These are phyloP conservation scores for Nixonia krombeini DNA, from an alignment of 1,140 invertebrate genomes.

Conservation along the genomic window DNA sequence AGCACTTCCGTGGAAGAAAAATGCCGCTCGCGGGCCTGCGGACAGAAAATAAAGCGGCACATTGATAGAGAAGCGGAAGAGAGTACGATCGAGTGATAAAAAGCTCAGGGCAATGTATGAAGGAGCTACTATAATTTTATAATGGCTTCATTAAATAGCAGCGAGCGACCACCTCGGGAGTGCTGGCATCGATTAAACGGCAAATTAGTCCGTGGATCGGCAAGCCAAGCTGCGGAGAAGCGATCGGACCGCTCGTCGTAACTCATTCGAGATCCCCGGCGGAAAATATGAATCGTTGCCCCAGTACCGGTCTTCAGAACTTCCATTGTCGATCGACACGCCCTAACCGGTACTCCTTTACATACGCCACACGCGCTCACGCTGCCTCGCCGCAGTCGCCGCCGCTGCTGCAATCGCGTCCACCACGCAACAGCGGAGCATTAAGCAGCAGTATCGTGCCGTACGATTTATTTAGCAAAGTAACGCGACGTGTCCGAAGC, in stretches of 20 bases:
- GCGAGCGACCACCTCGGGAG: constrained; percentile 36
- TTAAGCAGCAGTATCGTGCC: too few species aligned
- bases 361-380: constrained; percentile 19
- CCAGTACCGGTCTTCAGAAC: constrained; percentile 24
- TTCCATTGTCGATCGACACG: constrained; percentile 46
- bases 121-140: constrained; percentile 40
- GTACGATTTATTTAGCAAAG: too few species aligned
- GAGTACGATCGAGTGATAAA: constrained; percentile 23
- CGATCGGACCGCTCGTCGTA: constrained; percentile 24
- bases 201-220: constrained; percentile 28
- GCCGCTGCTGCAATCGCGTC: constrained; percentile 10
- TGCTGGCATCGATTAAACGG: constrained; percentile 37
- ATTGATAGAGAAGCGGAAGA: constrained; percentile 9
- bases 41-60: constrained; percentile 7
- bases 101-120: constrained; percentile 26
- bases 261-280: constrained; percentile 28
- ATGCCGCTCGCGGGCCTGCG: too few species aligned
- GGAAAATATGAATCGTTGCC: constrained; percentile 29
- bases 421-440: too few species aligned
- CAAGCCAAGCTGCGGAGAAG: constrained; percentile 13
- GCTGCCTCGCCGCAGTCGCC: constrained; percentile 10
- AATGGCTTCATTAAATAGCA: constrained; percentile 46
- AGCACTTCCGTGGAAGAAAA: not conserved
- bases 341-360: constrained; percentile 49
- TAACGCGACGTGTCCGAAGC: too few species aligned